Evolutionary conservation across 2,113 vertebrate species (phyloP).

Genomic region (Mionectes macconnelli): DNA sequence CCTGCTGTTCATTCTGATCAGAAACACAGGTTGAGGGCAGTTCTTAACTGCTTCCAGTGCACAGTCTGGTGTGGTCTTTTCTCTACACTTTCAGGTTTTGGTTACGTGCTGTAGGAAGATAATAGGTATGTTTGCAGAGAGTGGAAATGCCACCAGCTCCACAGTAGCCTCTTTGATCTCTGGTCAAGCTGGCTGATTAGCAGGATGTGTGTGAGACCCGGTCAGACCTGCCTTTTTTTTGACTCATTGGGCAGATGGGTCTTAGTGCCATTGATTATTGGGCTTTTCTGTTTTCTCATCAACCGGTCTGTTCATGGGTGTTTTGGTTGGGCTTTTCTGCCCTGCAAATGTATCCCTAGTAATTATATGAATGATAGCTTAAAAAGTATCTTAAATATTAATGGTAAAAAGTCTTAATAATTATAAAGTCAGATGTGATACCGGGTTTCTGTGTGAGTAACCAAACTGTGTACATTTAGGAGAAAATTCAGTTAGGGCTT

Average conservation of each 20-base stretch:
- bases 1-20: neutral
- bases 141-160: neutral
- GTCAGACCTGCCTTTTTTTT: neutral
- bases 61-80: neutral
- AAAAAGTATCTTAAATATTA: neutral
- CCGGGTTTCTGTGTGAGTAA: rapidly evolving
- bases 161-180: neutral
- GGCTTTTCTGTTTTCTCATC: neutral
- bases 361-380: neutral
- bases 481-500: neutral
- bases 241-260: neutral
- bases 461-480: neutral
- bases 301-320: neutral
- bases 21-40: neutral
- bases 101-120: neutral
- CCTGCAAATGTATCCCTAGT: neutral
- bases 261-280: rapidly evolving
- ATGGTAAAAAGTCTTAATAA: neutral
- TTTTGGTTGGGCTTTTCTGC: neutral
- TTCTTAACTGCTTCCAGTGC: neutral
- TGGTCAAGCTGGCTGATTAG: neutral
- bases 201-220: neutral
- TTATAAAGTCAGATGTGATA: neutral
- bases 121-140: neutral
- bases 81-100: neutral